Percentiles rank a stretch among this genome's conserved stretches.
Evolutionary conservation across 1,140 invertebrate genomes (phyloP).

Genomic region (Brachionus asplanchnoidis): DNA sequence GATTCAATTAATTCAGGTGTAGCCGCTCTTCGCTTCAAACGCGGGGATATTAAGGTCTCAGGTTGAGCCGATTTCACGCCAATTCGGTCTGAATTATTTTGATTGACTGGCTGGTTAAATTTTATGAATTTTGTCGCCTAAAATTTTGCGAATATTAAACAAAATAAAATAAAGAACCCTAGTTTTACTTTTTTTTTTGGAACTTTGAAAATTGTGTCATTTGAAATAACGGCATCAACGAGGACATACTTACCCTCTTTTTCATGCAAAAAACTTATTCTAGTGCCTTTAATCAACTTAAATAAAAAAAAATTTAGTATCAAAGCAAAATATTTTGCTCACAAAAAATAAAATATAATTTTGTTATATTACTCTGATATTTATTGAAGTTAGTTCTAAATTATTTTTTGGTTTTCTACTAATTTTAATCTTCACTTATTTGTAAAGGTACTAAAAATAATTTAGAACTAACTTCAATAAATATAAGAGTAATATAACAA

Average conservation of each 20-base stretch:
- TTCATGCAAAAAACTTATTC: neutral
- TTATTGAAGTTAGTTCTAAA: neutral
- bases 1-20: no score
- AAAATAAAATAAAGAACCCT: neutral
- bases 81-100: no score
- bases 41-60: no score
- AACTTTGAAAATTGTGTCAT: neutral
- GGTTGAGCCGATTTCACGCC: no score
- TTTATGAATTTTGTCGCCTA: no score
- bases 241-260: neutral
- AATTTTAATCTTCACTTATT: no score
- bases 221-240: neutral
- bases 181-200: no score
- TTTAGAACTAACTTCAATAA: no score
- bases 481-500: neutral
- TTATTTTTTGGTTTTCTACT: no score
- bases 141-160: neutral
- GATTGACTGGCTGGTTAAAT: no score
- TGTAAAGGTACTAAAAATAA: no score
- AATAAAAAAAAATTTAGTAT: neutral
- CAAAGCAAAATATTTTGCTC: neutral
- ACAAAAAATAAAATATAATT: neutral
- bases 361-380: neutral
- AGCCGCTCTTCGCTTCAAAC: no score
- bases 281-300: neutral